These are phyloP conservation scores for Bubo scandiacus DNA, from an alignment of 2,113 vertebrate genomes.

Conservation along the genomic window DNA sequence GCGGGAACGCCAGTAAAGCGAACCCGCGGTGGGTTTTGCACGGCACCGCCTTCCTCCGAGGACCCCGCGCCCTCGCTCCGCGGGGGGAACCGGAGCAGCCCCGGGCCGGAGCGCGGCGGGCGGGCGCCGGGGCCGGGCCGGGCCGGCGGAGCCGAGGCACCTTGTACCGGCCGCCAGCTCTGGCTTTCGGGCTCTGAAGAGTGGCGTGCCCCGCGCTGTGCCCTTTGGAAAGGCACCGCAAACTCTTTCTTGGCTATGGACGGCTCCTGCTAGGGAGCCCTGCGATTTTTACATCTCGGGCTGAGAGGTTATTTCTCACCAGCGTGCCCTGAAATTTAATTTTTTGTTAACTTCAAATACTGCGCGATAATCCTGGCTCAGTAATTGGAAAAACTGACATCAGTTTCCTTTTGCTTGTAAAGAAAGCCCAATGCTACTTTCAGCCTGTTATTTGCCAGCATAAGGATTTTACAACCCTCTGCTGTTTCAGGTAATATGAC, in stretches of 20 bases:
- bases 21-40: too few relatives aligned
- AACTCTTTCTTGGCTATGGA: not conserved
- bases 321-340: not conserved
- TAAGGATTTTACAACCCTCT: not conserved
- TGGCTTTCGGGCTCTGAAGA: not conserved
- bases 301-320: not conserved
- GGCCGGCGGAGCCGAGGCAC: not conserved
- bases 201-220: not conserved
- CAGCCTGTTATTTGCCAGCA: not conserved
- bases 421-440: not conserved
- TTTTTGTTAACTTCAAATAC: not conserved
- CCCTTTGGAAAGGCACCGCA: not conserved
- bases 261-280: not conserved
- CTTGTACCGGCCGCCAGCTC: not conserved
- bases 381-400: conserved; percentile 28
- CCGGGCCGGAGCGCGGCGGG: not conserved
- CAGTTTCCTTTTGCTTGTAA: not conserved
- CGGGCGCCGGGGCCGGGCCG: not conserved
- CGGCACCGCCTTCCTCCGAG: too few relatives aligned
- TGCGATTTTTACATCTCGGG: not conserved
- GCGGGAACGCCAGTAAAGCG: too few relatives aligned
- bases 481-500: not conserved
- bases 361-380: not conserved
- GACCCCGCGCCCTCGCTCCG: too few relatives aligned
- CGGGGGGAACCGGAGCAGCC: not conserved